Base-by-base conservation (phyloP, 2,888 invertebrate species). In the Brassicogethes aeneus region DNA sequence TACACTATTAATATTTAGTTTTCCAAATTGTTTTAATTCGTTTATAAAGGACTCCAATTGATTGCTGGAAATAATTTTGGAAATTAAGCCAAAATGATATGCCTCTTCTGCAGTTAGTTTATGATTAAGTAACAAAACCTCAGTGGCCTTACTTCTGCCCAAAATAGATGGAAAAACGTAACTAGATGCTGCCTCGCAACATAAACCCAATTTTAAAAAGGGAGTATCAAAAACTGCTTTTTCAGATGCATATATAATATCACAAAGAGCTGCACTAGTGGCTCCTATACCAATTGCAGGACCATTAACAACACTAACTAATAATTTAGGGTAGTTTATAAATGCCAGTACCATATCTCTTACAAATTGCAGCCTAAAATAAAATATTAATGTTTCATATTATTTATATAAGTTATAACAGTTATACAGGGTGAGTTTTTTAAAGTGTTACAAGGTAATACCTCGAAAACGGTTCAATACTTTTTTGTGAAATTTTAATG, bases 211-310 rank as follows among this genome's bases (percentile, higher is more conserved):
- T 50, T 76, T 75, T 13, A 84, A 77, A 65, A 97, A 97, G 3
- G 96, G 96, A 10, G 92, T 87, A 42, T 79, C 73, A 66, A 96
- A 93, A 45, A 84, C 85, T 1, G 94, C 87, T 65, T 72, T 79
- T 52, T 93, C 86, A n/a, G 82, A 77, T 39, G 91, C 87, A 72
- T 89, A 91, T 3, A 93, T 83, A 42, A 88, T 72, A 72, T 97
- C 96, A 70, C 84, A 92, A 1, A 96, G 71, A 0, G 82, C 84
- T 37, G 91, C 70, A 7, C 85, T 80, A 0, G 96, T 96, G 2
- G 83, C 84, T 32, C 84, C 83, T 52, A 97, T 82, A 16, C 97
- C 97, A 52, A 96, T 80, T 10, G 93, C 91, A 32, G 94, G 94
- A 1, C 97, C 97, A 73, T 97, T 95, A 0, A 96, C 82, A 42